These are phyloP conservation scores for Alaudala cheleensis DNA, from an alignment of 2,113 vertebrate species.

Conservation along the genomic window DNA sequence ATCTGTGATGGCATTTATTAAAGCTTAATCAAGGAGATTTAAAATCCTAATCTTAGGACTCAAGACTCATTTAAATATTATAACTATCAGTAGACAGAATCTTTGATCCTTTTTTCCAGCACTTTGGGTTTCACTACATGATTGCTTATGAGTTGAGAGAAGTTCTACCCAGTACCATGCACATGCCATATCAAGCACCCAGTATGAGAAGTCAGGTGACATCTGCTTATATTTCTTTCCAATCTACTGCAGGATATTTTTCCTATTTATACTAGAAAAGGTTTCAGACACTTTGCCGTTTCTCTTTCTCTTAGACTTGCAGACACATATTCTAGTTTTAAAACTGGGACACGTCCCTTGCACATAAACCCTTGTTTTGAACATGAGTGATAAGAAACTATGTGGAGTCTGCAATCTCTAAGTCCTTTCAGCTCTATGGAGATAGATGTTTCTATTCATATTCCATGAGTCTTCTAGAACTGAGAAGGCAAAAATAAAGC, in stretches of 20 bases:
- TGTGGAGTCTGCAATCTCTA: background rate
- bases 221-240: background rate
- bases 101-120: background rate
- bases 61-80: background rate
- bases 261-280: background rate
- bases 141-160: background rate
- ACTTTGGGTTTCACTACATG: background rate
- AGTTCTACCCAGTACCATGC: background rate
- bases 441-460: background rate
- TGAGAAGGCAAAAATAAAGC: background rate
- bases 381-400: background rate
- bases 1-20: background rate
- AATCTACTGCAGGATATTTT: background rate
- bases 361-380: background rate
- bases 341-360: background rate
- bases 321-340: background rate
- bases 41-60: background rate
- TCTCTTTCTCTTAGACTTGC: background rate
- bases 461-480: background rate
- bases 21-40: background rate
- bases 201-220: background rate
- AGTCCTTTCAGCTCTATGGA: background rate
- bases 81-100: background rate
- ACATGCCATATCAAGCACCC: background rate
- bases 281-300: background rate